A percentile compares a stretch with the other conserved stretches of the same genome.
Conservation (phyloP, 2,113 vertebrate species). For the Steatornis caripensis region DNA sequence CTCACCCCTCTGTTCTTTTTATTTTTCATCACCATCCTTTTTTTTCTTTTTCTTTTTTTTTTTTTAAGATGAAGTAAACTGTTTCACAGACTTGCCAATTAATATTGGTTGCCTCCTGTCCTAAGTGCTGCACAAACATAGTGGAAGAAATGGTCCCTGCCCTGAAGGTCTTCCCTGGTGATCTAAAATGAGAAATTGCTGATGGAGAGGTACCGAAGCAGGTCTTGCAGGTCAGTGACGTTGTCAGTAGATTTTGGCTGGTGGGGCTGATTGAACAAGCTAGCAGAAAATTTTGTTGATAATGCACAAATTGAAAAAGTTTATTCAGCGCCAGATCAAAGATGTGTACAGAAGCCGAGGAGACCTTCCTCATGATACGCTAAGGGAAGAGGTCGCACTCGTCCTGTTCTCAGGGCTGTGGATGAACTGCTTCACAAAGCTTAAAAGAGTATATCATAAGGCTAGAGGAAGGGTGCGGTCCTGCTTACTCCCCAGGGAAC, state of each 20-base stretch:
- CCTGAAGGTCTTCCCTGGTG: background rate
- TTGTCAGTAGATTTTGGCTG: background rate
- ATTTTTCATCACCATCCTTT: background rate
- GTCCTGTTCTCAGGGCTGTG: background rate
- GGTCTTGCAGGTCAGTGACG: background rate
- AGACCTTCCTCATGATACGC: rapidly evolving
- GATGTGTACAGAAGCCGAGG: background rate
- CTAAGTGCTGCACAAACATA: background rate
- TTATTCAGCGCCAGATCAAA: background rate
- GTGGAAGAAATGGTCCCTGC: background rate
- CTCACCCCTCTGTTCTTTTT: background rate
- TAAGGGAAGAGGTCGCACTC: background rate
- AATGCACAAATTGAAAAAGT: background rate
- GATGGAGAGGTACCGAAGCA: background rate
- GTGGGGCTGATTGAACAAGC: background rate
- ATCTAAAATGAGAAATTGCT: background rate
- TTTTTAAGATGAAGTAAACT: background rate
- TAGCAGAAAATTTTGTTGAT: background rate
- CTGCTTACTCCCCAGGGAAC: background rate
- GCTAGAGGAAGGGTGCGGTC: background rate
- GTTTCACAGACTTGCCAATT: background rate
- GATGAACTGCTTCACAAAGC: background rate
- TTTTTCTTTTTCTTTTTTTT: background rate
- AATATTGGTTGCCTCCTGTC: background rate
- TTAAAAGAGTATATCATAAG: background rate